A percentile compares a stretch with the other conserved stretches of the same genome.
Evolutionary conservation across 2,888 invertebrate genomes (phyloP).

Genomic region (Agonopterix subpropinquella): DNA sequence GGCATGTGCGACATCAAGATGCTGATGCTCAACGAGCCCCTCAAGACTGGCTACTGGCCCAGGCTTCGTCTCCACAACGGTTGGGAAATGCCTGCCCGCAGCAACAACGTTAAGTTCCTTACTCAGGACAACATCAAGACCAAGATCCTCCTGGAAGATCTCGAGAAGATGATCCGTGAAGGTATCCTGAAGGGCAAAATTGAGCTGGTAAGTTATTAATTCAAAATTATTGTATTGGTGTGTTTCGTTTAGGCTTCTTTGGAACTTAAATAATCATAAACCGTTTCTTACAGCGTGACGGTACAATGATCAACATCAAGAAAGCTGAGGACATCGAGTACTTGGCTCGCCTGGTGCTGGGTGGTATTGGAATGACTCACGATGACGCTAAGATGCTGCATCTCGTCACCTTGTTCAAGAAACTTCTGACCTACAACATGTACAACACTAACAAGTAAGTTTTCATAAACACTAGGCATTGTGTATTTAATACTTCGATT

Average conservation of each 20-base stretch:
- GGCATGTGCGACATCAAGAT: constrained; percentile 66
- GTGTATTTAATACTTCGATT: not conserved
- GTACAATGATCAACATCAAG: constrained; percentile 76
- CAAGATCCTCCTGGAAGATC: constrained; percentile 46
- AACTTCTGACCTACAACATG: constrained; percentile 44
- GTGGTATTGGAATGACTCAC: constrained; percentile 71
- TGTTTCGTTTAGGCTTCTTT: too few species aligned
- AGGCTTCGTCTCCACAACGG: constrained; percentile 74
- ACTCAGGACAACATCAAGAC: constrained; percentile 41
- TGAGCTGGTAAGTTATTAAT: constrained; percentile 39
- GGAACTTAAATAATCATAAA: not conserved
- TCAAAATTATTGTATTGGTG: too few species aligned
- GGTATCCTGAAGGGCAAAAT: constrained; percentile 55
- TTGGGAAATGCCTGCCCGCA: constrained; percentile 72
- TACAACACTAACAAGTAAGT: constrained; percentile 62
- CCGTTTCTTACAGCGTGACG: constrained; percentile 58
- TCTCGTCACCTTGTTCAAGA: constrained; percentile 48
- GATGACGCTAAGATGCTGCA: constrained; percentile 74
- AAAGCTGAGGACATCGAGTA: constrained; percentile 80
- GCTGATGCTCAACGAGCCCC: constrained; percentile 57
- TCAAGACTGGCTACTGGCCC: constrained; percentile 75
- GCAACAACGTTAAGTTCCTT: constrained; percentile 48
- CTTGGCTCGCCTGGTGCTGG: constrained; percentile 80
- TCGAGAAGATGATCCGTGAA: constrained; percentile 71
- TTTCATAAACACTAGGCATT: not conserved